Percentiles rank a stretch among this genome's conserved stretches.
Evolutionary conservation across 2,113 vertebrate species (phyloP).

Genomic region (Coptodon bakossiorum): DNA sequence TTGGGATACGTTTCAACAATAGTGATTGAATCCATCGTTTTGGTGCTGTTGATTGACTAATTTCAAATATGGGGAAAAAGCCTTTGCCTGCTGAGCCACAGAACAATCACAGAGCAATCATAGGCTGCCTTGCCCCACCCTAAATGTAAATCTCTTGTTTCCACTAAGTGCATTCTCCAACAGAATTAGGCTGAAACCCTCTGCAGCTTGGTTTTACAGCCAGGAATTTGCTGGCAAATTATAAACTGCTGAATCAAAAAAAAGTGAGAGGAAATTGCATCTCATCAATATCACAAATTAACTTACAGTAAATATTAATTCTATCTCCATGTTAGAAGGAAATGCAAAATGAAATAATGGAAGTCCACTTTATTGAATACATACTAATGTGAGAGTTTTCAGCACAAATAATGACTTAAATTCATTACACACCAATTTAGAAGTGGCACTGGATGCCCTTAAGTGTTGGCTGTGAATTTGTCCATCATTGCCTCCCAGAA

Average conservation of each 20-base stretch:
- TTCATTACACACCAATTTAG: neutral
- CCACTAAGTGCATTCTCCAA: slow-evolving; percentile 10
- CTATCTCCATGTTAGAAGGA: neutral
- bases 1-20: neutral
- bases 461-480: neutral
- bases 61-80: neutral
- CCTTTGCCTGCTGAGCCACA: neutral
- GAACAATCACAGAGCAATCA: neutral
- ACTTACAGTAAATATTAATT: neutral
- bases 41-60: neutral
- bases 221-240: slow-evolving; percentile 22
- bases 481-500: neutral
- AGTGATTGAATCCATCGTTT: neutral
- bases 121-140: neutral
- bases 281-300: neutral
- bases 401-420: neutral
- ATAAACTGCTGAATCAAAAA: neutral
- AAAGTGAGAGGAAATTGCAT: neutral
- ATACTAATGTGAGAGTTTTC: neutral
- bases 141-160: slow-evolving; percentile 3
- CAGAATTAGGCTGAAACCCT: neutral
- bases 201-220: neutral
- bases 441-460: neutral
- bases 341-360: neutral
- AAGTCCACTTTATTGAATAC: neutral